Evolutionary conservation across 2,888 invertebrate species (phyloP), one percentile per base, ranked within the genome.

Genomic region (Melieria crassipennis): DNA sequence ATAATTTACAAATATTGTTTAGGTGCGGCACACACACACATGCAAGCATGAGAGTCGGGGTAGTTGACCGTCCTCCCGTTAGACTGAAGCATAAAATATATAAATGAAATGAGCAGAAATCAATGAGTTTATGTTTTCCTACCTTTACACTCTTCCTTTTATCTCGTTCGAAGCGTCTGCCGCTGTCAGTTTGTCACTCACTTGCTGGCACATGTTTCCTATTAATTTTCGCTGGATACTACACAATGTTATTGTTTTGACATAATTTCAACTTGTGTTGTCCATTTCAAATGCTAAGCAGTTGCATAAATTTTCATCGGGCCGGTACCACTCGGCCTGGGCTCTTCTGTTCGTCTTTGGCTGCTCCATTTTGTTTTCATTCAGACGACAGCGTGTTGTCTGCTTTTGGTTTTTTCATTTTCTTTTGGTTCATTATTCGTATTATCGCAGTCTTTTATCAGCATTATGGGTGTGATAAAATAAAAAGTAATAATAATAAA

Each of bases 211-310:
- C 62, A 62, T 62, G 62, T 62, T 62, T 46, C 62, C 48, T 47
- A 62, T 62, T 62, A 46, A 1, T 13, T 4, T 46, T 60, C 11
- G 11, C 5, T 52, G 11, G 11, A 7, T 52, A 13, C 4, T 57
- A 57, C 1, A n/a, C 7, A 16, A 30, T 30, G 7, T 11, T 57
- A 5, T 16, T 57, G 13, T 30, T 30, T 30, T 30, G 30, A 30
- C 30, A 30, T 30, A 3, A 30, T 30, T 30, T 30, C 30, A 30
- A 30, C 30, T 30, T 30, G 30, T 30, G 30, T 30, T 30, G 30
- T 30, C 30, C 30, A 77, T 75, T 80, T 78, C 78, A 79, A 79
- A 81, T 80, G 78, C 74, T 80, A 78, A 80, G 77, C 77, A 80
- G 80, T 70, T 70, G 11, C 47, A 62, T 62, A 62, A 62, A 62